Evolutionary conservation across 2,888 invertebrate genomes (phyloP).

Genomic region (Barypeithes pellucidus): DNA sequence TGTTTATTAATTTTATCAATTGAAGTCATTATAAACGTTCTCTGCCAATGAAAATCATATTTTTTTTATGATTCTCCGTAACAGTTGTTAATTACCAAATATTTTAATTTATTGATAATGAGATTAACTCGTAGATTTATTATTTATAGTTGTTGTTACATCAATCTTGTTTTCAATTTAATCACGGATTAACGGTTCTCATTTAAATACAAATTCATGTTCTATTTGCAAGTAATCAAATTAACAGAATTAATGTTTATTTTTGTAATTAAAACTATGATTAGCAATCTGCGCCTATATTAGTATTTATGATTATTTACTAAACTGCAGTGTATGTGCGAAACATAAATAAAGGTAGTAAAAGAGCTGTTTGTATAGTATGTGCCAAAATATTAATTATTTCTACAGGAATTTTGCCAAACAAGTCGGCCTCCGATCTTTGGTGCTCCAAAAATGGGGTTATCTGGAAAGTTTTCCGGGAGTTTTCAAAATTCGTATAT

Average conservation of each 20-base stretch:
- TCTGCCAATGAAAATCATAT: too few species aligned
- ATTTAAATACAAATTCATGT: slow-evolving; percentile 1
- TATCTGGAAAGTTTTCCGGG: too few species aligned
- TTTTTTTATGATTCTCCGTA: too few species aligned
- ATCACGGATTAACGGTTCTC: neutral
- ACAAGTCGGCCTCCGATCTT: too few species aligned
- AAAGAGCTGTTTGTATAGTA: neutral
- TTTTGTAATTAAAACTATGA: slow-evolving; percentile 1
- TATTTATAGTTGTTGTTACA: neutral
- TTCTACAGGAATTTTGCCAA: too few species aligned
- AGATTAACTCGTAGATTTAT: neutral
- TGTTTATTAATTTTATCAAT: too few species aligned
- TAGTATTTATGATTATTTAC: neutral
- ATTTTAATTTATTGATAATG: neutral
- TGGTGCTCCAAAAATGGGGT: too few species aligned
- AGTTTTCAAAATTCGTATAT: too few species aligned
- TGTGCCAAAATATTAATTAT: neutral
- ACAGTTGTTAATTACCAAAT: neutral
- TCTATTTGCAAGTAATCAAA: neutral
- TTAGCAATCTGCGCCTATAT: neutral
- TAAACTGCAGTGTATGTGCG: neutral
- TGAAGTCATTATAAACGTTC: too few species aligned
- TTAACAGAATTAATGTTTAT: neutral
- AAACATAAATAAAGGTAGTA: neutral
- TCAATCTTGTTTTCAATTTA: neutral